Percentiles rank a stretch among this genome's conserved stretches.
These are phyloP conservation scores for Eretmochelys imbricata DNA, from an alignment of 2,113 vertebrate species.

Conservation along the genomic window DNA sequence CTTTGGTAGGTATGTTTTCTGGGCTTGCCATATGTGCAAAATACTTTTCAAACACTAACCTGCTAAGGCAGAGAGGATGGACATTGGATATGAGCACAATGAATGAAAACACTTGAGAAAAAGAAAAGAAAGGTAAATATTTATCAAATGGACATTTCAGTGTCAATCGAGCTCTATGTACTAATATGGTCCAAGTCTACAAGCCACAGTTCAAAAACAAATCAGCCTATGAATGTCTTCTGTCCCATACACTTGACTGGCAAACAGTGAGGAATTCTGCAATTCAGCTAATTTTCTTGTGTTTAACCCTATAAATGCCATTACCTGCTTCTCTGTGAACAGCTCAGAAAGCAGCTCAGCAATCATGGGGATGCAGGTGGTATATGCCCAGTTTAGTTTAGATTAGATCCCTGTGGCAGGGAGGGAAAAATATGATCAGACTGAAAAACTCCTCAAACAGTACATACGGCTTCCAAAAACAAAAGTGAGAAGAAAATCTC, in stretches of 20 bases:
- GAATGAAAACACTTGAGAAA: neutral
- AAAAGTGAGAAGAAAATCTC: constrained; percentile 33
- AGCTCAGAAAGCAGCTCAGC: neutral
- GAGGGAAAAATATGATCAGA: neutral
- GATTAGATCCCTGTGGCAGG: neutral
- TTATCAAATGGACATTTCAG: constrained; percentile 39
- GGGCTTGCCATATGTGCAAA: neutral
- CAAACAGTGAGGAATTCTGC: constrained; percentile 55
- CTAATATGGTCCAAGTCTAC: constrained; percentile 50
- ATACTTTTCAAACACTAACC: neutral
- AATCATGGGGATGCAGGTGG: neutral
- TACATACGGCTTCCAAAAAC: neutral
- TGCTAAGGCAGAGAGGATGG: neutral
- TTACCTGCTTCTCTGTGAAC: neutral
- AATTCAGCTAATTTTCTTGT: neutral
- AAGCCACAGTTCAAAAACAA: constrained; percentile 59
- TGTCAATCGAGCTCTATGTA: constrained; percentile 1
- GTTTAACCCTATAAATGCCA: constrained; percentile 37
- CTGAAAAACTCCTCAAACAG: neutral
- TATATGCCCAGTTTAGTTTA: neutral
- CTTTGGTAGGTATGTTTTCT: constrained; percentile 11
- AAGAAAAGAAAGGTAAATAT: constrained; percentile 57
- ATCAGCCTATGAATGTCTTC: constrained; percentile 54
- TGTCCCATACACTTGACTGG: constrained; percentile 30
- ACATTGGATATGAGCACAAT: neutral